Base-by-base conservation (phyloP, 2,113 vertebrate genomes). In the Bos indicus region DNA sequence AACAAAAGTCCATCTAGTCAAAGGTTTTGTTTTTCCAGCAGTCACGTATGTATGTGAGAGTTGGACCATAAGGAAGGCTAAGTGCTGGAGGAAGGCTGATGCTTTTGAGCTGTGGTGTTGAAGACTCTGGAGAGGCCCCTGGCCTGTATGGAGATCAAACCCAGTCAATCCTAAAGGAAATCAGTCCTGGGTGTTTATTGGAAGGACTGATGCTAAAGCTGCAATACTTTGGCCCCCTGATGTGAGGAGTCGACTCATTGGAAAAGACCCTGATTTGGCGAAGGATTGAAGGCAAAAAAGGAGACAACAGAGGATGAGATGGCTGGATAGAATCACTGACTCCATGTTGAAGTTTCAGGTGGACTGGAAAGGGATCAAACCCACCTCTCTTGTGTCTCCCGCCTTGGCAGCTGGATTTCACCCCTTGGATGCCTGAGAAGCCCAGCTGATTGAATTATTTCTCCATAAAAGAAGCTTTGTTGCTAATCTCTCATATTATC, bases 1-100 rank as follows among this genome's bases (percentile, higher is more conserved):
- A 0, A 40, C 19, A 6, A 6, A 71, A 40, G n/a, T 71, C 67
- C 0, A 0, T 71, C 67, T 6, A 71, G 19, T 71, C n/a, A 71
- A 71, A 71, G 19, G 10, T 23, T 71, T 40, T 10, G 19, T 23
- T 40, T 71, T 71, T 12, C n/a, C n/a, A 23, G 19, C 67, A 12
- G 67, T 71, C 67, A 12, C 3, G 19, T 71, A 71, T 0, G 2
- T 5, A 40, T 40, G 67, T 23, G n/a, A 71, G n/a, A 23, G 10
- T 12, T 71, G 67, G 19, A 23, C 19, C 10, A 12, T 23, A 71
- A 40, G 2, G 5, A 71, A 6, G 15, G 62, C 62, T n/a, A 3
- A 67, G 33, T 0, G 2, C 33, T 0, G 4, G 16, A n/a, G 33
- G 2, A 19, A 57, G 26, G 59, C 5, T 12, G 67, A 36, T 71